Conservation (phyloP, 2,888 invertebrate species). For the Lysandra coridon region DNA sequence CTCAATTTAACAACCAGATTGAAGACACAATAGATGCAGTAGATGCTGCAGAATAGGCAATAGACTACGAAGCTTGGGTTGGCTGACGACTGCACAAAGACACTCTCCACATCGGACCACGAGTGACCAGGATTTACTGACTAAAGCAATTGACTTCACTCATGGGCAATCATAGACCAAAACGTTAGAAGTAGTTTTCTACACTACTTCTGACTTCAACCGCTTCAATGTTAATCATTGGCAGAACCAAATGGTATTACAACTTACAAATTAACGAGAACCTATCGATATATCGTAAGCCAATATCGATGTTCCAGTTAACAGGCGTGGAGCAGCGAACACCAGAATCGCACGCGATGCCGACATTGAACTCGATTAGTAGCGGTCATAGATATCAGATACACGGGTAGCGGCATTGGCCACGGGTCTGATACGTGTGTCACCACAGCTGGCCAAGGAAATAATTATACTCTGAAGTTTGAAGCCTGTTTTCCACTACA, state of each 20-base stretch:
- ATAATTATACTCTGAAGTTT: not conserved
- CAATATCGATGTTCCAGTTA: not conserved
- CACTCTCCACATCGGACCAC: too few relatives aligned
- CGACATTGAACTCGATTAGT: slow-evolving; percentile 38
- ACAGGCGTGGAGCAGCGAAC: not conserved
- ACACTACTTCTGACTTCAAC: not conserved
- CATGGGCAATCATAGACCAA: too few relatives aligned
- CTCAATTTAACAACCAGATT: too few relatives aligned
- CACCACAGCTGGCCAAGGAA: not conserved
- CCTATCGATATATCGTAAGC: not conserved
- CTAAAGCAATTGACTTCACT: too few relatives aligned
- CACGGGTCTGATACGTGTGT: not conserved
- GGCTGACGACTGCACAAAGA: too few relatives aligned
- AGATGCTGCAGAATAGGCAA: too few relatives aligned
- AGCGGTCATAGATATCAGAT: not conserved
- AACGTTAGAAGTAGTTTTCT: too few relatives aligned
- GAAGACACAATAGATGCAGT: too few relatives aligned
- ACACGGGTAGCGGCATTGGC: slow-evolving; percentile 29
- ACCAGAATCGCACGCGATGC: slow-evolving; percentile 20
- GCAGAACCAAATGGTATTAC: not conserved
- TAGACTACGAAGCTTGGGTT: too few relatives aligned
- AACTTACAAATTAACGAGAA: not conserved
- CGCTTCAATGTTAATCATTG: not conserved
- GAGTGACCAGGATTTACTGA: too few relatives aligned
- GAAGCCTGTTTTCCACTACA: not conserved